Base-by-base conservation (phyloP, 2,113 vertebrate species). In the Promerops cafer region DNA sequence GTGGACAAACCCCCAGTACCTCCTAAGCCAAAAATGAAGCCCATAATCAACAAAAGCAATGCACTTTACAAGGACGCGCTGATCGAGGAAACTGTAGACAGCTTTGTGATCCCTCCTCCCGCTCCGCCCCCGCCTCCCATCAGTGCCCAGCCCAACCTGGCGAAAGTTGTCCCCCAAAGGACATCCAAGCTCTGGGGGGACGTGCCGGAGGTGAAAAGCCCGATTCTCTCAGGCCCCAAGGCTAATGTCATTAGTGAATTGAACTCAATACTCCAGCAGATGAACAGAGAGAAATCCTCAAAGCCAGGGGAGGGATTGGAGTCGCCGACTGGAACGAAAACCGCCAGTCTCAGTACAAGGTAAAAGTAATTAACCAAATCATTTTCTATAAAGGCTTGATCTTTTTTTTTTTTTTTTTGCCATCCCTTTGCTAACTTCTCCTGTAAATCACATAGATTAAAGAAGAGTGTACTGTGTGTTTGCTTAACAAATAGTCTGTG, bases 11-110 rank as follows among this genome's bases (percentile, higher is more conserved):
- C 99, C 90, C 99, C 99, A 24, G 99, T 99, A 93, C 99, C 99
- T 64, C 99, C 99, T 30, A 99, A 99, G 98, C 99, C 99, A 97
- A 99, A 99, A 98, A 97, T 98, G 97, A 99, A 99, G 98, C 98
- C 99, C 44, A 97, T 99, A 90, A 98, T 99, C 88, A 99, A 98
- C 98, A 99, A 98, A 97, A 98, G 98, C 98, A 98, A 99, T 97
- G 84, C 98, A 94, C 98, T 99, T 97, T 99, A 99, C 95, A 99
- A 99, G 37, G 99, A 99, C 1, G 96, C 99, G 35, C 98, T 99
- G 47, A 98, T 98, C 9, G 99, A 99, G 92, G 99, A 99, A 96
- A 98, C 98, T 39, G 97, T 98, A 4, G 99, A 99, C 85, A 98
- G 98, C 95, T 99, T 98, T 37, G 98, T 98, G 78, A 97, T 98